Percentiles rank a stretch among this genome's conserved stretches.
Conservation (phyloP, 2,888 invertebrate genomes). For the Acleris emargana region DNA sequence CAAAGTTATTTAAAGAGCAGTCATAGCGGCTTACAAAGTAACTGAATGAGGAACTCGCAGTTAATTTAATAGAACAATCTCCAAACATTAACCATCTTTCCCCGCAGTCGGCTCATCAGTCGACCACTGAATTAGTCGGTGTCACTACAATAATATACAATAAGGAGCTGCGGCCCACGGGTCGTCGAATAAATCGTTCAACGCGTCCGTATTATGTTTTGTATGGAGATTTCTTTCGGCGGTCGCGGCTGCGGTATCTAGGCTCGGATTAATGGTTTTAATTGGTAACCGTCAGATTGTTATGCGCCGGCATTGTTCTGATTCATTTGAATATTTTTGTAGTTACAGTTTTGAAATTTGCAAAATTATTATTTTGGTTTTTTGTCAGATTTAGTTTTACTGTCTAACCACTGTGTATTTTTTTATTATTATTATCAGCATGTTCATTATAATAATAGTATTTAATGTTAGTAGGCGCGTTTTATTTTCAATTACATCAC, state of each 20-base stretch:
- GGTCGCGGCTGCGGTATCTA: slow-evolving; percentile 74
- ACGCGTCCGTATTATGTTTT: slow-evolving; percentile 80
- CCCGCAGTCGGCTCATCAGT: slow-evolving; percentile 77
- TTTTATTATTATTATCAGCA: not conserved
- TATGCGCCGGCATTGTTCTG: slow-evolving; percentile 27
- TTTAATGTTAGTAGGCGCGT: slow-evolving; percentile 6
- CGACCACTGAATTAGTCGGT: slow-evolving; percentile 82
- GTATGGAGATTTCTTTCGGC: slow-evolving; percentile 84
- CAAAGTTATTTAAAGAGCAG: slow-evolving; percentile 32
- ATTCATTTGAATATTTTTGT: slow-evolving; percentile 19
- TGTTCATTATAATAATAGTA: not conserved
- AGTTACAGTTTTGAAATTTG: not conserved
- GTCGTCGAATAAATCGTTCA: slow-evolving; percentile 81
- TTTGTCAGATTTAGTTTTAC: not conserved
- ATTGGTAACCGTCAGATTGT: slow-evolving; percentile 62
- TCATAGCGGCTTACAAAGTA: slow-evolving; percentile 10
- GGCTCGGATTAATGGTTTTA: slow-evolving; percentile 77
- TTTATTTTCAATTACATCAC: slow-evolving; percentile 46
- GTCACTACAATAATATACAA: slow-evolving; percentile 83
- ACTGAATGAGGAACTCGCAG: slow-evolving; percentile 40
- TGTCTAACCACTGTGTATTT: slow-evolving; percentile 16
- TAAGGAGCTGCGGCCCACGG: slow-evolving; percentile 68
- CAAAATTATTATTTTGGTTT: not conserved
- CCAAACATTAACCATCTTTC: slow-evolving; percentile 72
- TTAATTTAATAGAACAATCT: slow-evolving; percentile 66